Conservation (phyloP, 2,113 vertebrate species). For the Corythaixoides concolor region DNA sequence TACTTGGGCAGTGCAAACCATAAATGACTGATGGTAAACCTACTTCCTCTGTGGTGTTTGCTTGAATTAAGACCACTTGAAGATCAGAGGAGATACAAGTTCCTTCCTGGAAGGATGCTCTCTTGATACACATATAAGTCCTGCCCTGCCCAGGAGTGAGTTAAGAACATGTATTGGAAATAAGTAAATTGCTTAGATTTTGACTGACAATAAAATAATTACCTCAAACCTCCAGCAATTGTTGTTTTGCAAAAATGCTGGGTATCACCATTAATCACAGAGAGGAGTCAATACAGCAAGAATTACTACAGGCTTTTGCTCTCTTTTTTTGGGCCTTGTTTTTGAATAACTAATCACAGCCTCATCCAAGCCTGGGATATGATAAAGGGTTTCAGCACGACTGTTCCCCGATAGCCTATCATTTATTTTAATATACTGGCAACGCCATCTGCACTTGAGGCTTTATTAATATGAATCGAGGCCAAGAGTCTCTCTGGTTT, state of each 20-base stretch:
- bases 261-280: conserved; percentile 15
- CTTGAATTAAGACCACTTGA: background rate
- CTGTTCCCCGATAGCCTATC: background rate
- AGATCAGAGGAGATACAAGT: background rate
- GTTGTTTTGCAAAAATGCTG: conserved; percentile 1
- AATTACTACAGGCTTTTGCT: background rate
- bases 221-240: conserved; percentile 13
- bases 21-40: background rate
- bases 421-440: conserved; percentile 32
- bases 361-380: background rate
- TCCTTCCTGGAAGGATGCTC: background rate
- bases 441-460: conserved; percentile 4
- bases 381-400: conserved; percentile 21
- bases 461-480: background rate
- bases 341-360: conserved; percentile 7
- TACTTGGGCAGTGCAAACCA: background rate
- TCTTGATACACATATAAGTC: background rate
- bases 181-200: background rate
- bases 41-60: background rate
- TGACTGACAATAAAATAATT: conserved; percentile 6
- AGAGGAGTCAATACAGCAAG: background rate
- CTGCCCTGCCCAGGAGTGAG: background rate
- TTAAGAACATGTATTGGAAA: background rate
- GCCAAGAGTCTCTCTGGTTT: background rate
- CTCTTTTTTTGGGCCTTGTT: background rate